Conservation (phyloP, 2,797 vertebrate species). For the Pipistrellus kuhlii region DNA sequence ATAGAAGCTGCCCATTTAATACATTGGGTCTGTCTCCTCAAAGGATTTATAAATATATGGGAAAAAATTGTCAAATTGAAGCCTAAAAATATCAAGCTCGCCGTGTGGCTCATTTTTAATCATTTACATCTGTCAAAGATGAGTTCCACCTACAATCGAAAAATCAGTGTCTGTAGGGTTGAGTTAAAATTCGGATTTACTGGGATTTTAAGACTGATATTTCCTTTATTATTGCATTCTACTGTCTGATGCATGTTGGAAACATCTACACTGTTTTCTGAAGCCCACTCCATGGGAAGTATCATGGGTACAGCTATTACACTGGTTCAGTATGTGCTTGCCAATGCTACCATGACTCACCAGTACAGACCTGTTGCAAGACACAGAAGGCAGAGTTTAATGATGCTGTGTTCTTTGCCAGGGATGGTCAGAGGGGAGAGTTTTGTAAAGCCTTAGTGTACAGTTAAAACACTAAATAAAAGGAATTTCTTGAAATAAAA, state of each 20-base stretch:
- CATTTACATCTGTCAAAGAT: not conserved
- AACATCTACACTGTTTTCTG: constrained; percentile 32
- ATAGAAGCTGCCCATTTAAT: not conserved
- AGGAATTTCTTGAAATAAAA: constrained; percentile 27
- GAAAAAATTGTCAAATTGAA: not conserved
- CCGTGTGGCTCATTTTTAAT: not conserved
- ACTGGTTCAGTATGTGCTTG: constrained; percentile 28
- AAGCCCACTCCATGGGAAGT: not conserved
- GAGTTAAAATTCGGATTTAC: not conserved
- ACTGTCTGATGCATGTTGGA: not conserved
- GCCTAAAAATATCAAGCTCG: not conserved
- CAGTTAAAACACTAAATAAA: no score
- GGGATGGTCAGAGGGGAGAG: not conserved
- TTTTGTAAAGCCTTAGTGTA: constrained; percentile 20
- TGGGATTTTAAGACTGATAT: not conserved
- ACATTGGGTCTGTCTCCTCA: not conserved
- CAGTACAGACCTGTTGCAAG: not conserved
- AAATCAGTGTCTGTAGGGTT: not conserved
- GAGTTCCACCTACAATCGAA: not conserved
- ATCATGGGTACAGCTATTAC: constrained; percentile 4
- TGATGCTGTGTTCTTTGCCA: not conserved
- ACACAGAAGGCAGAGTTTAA: constrained; percentile 45
- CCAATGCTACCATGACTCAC: constrained; percentile 24
- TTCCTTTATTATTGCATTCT: not conserved
- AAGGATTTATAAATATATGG: constrained; percentile 23